Evolutionary conservation across 2,888 invertebrate species (phyloP).

Genomic region (Entomobrya proxima): DNA sequence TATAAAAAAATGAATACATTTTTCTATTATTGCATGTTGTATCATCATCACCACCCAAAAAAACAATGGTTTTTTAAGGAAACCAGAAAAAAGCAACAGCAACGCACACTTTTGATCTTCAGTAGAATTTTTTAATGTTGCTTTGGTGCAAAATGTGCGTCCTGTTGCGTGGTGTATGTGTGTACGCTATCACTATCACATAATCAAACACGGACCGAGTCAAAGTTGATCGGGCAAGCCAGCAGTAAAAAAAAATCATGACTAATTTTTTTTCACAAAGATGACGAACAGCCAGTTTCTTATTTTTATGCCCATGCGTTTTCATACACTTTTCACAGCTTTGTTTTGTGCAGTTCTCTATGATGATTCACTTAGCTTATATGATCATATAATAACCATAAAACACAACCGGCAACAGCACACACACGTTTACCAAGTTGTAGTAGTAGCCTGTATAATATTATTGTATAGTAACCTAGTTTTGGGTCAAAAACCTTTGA

Average conservation of each 20-base stretch:
- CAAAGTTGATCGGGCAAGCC: conserved; percentile 14
- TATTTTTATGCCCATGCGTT: too few species aligned
- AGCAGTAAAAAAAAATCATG: conserved; percentile 21
- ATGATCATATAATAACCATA: neutral
- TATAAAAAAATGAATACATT: neutral
- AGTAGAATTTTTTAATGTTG: too few species aligned
- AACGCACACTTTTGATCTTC: conserved; percentile 4
- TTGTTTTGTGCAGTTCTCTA: too few species aligned
- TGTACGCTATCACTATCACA: neutral
- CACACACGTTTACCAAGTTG: neutral
- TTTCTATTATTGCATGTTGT: conserved; percentile 3
- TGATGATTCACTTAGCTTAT: too few species aligned
- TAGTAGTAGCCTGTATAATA: neutral
- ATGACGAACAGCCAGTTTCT: conserved; percentile 7
- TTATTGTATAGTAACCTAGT: conserved; percentile 71
- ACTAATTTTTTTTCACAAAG: too few species aligned
- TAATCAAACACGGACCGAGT: neutral
- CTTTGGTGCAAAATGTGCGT: neutral
- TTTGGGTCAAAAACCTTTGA: conserved; percentile 75
- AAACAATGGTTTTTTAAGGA: neutral
- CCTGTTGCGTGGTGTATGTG: neutral
- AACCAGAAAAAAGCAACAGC: neutral
- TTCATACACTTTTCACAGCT: too few species aligned
- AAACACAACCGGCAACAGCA: neutral
- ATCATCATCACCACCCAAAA: too few species aligned